These are phyloP conservation scores for Drosophila saltans DNA, from an alignment of 1,140 invertebrate species.

Conservation along the genomic window DNA sequence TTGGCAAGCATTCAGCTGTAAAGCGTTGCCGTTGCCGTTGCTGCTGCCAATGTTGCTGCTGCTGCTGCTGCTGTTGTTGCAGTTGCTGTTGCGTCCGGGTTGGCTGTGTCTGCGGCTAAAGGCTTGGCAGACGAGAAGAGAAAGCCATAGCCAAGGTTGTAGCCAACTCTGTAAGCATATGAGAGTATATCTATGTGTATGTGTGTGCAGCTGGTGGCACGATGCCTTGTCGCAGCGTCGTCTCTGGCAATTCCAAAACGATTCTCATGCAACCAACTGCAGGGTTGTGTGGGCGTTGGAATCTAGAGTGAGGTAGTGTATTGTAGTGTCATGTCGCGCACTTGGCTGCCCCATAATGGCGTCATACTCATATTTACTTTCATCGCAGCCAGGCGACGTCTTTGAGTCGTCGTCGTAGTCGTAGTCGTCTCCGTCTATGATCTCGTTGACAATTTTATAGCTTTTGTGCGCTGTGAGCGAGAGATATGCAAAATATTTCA, in stretches of 20 bases:
- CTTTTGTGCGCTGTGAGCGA: constrained; percentile 58
- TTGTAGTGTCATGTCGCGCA: too few species aligned
- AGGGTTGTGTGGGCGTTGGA: constrained; percentile 40
- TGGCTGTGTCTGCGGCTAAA: constrained; percentile 41
- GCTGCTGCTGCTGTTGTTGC: constrained; percentile 37
- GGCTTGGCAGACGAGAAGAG: constrained; percentile 50
- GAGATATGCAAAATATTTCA: constrained; percentile 82
- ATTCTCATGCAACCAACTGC: constrained; percentile 44
- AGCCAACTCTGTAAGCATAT: neutral
- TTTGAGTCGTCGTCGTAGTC: constrained; percentile 28
- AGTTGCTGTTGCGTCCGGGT: constrained; percentile 44
- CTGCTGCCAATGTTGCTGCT: constrained; percentile 11
- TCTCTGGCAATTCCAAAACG: constrained; percentile 15
- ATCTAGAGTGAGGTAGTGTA: constrained; percentile 3
- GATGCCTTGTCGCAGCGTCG: constrained; percentile 19
- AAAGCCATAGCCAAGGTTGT: constrained; percentile 40
- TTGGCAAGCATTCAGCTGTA: constrained; percentile 80
- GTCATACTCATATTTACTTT: constrained; percentile 81
- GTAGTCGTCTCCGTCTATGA: constrained; percentile 63
- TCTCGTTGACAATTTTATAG: constrained; percentile 82
- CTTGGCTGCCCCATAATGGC: constrained; percentile 54
- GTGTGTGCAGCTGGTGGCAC: neutral
- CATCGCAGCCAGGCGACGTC: constrained; percentile 64
- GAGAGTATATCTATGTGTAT: neutral
- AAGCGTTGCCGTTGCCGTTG: constrained; percentile 56